A percentile compares a stretch with the other conserved stretches of the same genome.
These are phyloP conservation scores for Leptopilina drosophilae DNA, from an alignment of 2,888 invertebrate species.

Conservation along the genomic window DNA sequence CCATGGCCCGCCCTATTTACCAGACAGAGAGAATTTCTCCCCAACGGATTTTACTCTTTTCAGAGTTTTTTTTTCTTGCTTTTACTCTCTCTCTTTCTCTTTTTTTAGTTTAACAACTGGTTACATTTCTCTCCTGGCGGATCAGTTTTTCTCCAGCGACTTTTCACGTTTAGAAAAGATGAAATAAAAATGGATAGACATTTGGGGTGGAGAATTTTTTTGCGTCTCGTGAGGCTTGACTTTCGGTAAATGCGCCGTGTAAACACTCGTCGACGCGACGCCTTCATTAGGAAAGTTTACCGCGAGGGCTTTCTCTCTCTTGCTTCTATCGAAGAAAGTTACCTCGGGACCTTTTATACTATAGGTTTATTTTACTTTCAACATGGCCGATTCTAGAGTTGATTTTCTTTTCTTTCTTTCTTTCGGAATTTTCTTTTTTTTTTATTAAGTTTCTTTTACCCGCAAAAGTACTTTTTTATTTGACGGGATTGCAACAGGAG, in stretches of 20 bases:
- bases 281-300: constrained; percentile 37
- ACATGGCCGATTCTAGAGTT: constrained; percentile 7
- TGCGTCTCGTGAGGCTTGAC: constrained; percentile 21
- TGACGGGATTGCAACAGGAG: neutral
- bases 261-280: constrained; percentile 38
- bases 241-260: constrained; percentile 19
- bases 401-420: too few species aligned
- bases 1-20: constrained; percentile 34
- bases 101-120: constrained; percentile 5
- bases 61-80: too few species aligned
- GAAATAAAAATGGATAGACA: neutral
- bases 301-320: constrained; percentile 7
- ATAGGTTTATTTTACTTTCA: neutral
- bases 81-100: too few species aligned
- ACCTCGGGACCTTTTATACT: constrained; percentile 6
- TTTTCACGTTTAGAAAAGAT: neutral
- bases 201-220: neutral
- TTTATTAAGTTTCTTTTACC: constrained; percentile 20
- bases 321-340: neutral
- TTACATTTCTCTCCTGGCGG: constrained; percentile 34
- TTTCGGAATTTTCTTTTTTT: neutral
- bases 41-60: constrained; percentile 13
- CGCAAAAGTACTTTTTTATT: constrained; percentile 33
- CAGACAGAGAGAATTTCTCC: constrained; percentile 21
- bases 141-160: constrained; percentile 11